Evolutionary conservation across 2,797 vertebrate species (phyloP).

Genomic region (Macropus fuliginosus): DNA sequence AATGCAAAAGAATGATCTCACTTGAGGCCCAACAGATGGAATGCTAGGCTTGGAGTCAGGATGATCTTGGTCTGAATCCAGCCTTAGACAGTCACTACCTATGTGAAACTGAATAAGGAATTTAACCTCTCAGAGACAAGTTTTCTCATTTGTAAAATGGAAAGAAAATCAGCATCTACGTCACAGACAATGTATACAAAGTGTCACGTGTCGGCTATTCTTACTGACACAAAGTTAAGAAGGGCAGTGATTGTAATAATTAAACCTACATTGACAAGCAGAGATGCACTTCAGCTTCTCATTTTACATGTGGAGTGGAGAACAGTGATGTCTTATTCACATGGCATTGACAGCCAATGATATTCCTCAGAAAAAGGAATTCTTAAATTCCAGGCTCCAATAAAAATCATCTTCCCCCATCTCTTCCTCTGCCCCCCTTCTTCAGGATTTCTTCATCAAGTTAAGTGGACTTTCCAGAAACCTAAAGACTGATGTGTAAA

Average conservation of each 20-base stretch:
- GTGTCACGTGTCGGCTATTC: neutral
- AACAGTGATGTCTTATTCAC: too few relatives aligned
- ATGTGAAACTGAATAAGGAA: neutral
- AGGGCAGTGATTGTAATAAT: neutral
- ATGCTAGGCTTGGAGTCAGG: neutral
- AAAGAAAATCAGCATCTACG: neutral
- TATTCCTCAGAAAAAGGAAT: neutral
- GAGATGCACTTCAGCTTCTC: neutral
- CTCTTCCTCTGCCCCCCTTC: neutral
- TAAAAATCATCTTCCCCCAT: neutral
- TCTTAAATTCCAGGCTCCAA: neutral
- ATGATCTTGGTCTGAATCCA: neutral
- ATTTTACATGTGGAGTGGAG: neutral
- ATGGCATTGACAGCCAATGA: neutral
- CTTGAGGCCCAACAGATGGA: neutral
- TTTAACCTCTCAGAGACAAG: neutral
- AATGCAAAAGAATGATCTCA: neutral
- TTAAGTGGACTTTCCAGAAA: neutral
- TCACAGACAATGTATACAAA: neutral
- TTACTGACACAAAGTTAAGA: neutral
- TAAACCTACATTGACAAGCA: neutral
- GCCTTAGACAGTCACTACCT: neutral
- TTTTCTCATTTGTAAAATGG: neutral
- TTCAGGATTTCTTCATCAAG: neutral
- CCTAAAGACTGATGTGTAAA: neutral